A percentile compares a stretch with the other conserved stretches of the same genome.
Evolutionary conservation across 2,888 invertebrate genomes (phyloP).

Genomic region (Ophion ellenae): DNA sequence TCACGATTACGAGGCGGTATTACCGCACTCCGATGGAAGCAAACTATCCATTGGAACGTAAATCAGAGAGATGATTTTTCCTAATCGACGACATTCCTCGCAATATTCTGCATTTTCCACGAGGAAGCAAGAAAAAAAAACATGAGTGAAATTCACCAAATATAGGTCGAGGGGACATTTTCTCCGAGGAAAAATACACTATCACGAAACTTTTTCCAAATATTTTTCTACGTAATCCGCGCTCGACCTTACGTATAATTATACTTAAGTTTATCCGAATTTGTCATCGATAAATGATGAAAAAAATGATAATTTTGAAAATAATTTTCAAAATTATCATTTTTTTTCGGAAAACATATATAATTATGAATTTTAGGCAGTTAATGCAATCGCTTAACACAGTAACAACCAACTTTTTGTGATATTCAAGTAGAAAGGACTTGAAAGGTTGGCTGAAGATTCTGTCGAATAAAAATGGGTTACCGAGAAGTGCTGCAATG

Average conservation of each 20-base stretch:
- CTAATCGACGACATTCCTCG: neutral
- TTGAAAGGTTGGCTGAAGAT: neutral
- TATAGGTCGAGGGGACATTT: neutral
- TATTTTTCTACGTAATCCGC: neutral
- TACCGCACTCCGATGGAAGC: neutral
- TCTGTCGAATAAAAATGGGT: neutral
- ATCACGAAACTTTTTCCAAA: neutral
- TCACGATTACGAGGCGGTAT: constrained; percentile 20
- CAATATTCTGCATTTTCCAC: neutral
- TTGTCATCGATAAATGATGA: too few species aligned
- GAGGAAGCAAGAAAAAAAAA: neutral
- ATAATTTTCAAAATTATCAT: too few species aligned
- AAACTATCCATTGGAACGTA: neutral
- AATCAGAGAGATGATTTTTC: neutral
- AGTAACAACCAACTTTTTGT: neutral
- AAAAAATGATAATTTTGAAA: too few species aligned
- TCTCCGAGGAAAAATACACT: neutral
- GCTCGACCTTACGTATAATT: too few species aligned
- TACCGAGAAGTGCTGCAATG: neutral
- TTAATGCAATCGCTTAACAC: too few species aligned
- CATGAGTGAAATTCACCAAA: neutral
- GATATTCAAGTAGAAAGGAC: neutral
- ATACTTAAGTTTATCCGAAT: too few species aligned
- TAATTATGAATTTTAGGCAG: too few species aligned
- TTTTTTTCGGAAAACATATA: too few species aligned